Conservation (phyloP, 2,888 invertebrate species). For the Cyclophora punctaria region DNA sequence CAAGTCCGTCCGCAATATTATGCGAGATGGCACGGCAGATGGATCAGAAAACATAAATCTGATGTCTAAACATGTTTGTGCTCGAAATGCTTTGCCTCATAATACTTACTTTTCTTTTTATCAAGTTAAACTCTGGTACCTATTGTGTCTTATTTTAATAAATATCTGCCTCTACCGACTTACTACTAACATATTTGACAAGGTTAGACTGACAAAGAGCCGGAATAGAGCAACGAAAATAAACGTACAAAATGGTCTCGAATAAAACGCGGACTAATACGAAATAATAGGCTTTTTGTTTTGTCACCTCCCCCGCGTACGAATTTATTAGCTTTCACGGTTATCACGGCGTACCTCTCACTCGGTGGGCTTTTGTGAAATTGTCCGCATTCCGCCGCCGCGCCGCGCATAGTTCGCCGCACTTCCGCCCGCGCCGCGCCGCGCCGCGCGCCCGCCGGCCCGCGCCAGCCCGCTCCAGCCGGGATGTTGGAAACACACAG, state of each 20-base stretch:
- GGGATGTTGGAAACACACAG: slow-evolving; percentile 46
- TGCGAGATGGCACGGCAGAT: slow-evolving; percentile 60
- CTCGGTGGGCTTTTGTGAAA: slow-evolving; percentile 59
- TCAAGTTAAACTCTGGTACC: slow-evolving; percentile 17
- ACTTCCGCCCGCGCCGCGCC: slow-evolving; percentile 44
- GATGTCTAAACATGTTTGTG: slow-evolving; percentile 64
- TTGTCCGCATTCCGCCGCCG: slow-evolving; percentile 55
- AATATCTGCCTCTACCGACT: slow-evolving; percentile 5
- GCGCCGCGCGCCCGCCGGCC: slow-evolving; percentile 19
- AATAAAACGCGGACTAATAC: slow-evolving; percentile 22
- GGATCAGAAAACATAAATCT: slow-evolving; percentile 70
- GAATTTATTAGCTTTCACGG: slow-evolving; percentile 63
- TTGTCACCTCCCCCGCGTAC: slow-evolving; percentile 46
- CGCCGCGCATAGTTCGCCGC: slow-evolving; percentile 49
- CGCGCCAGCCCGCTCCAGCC: slow-evolving; percentile 37
- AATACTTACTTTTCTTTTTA: slow-evolving; percentile 10
- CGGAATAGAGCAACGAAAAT: slow-evolving; percentile 16
- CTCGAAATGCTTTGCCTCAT: slow-evolving; percentile 31
- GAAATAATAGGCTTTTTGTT: slow-evolving; percentile 48
- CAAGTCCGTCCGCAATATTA: slow-evolving; percentile 66
- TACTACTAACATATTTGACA: no score
- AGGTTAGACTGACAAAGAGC: slow-evolving; percentile 9
- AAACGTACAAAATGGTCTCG: slow-evolving; percentile 15
- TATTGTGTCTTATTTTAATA: slow-evolving; percentile 2
- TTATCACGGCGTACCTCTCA: slow-evolving; percentile 62